A percentile compares a stretch with the other conserved stretches of the same genome.
Conservation (phyloP, 1,140 invertebrate genomes). For the Calephelis virginiensis region DNA sequence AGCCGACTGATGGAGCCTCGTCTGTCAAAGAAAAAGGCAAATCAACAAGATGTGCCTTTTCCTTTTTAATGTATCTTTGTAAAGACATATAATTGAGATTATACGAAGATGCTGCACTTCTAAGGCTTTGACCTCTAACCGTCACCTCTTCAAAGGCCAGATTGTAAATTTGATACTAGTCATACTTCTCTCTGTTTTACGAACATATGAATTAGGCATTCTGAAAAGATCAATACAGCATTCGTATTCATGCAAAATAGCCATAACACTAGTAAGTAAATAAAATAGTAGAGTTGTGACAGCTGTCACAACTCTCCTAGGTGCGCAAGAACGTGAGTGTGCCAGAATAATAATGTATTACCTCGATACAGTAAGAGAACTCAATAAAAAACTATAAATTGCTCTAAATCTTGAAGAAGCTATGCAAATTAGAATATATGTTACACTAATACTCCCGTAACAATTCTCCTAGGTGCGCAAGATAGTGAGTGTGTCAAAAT, state of each 20-base stretch:
- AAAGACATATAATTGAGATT: conserved; percentile 31
- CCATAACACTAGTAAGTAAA: neutral
- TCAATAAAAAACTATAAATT: neutral
- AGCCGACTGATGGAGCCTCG: neutral
- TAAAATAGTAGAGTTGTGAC: conserved; percentile 7
- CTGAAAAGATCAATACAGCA: conserved; percentile 16
- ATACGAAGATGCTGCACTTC: conserved; percentile 28
- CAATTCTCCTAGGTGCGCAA: conserved; percentile 3
- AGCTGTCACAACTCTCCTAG: conserved; percentile 4
- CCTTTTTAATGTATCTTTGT: conserved; percentile 34
- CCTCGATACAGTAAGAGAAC: neutral
- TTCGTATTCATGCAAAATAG: neutral
- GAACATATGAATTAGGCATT: conserved; percentile 22
- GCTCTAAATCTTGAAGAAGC: neutral
- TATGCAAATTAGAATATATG: neutral
- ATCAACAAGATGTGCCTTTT: conserved; percentile 26
- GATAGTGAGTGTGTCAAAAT: neutral
- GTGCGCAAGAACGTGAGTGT: neutral
- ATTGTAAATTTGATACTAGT: conserved; percentile 32
- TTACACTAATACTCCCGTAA: neutral
- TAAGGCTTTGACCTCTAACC: conserved; percentile 27
- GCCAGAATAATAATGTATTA: conserved; percentile 8
- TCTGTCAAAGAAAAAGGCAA: too few species aligned
- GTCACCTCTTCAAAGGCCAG: conserved; percentile 32
- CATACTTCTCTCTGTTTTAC: conserved; percentile 27